Percentiles rank a stretch among this genome's conserved stretches.
phyloP scores from a whole-genome alignment of 2,113 vertebrate species.

The Nothoprocta pentlandii region DNA sequence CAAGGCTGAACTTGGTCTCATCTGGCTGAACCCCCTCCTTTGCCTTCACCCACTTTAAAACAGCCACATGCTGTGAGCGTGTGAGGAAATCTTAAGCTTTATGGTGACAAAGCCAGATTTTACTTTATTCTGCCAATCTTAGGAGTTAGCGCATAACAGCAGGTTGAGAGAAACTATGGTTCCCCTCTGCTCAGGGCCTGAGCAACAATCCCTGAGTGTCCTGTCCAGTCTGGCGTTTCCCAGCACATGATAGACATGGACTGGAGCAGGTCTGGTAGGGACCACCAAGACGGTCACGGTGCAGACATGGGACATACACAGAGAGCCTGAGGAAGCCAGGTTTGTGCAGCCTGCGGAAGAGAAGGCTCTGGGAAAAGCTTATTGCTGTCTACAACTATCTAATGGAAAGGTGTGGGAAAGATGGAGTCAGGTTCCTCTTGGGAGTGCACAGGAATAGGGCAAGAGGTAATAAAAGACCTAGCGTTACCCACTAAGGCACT shows the following conservation, averaged over 20 bases:
- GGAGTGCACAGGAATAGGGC: neutral
- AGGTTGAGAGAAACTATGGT: neutral
- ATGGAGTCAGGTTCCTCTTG: neutral
- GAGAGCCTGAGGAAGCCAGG: neutral
- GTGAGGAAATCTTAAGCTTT: neutral
- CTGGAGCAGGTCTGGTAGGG: neutral
- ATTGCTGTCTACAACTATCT: neutral
- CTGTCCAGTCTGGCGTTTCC: neutral
- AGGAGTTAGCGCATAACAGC: neutral
- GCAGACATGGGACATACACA: neutral
- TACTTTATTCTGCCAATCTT: neutral
- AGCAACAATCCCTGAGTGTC: neutral
- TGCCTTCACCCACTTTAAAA: neutral
- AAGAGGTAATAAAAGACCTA: neutral
- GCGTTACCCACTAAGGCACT: neutral
- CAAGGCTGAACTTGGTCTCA: neutral
- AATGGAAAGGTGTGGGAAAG: neutral
- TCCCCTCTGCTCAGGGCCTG: accelerated
- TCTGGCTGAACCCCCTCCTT: neutral
- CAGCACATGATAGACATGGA: neutral
- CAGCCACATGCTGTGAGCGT: neutral
- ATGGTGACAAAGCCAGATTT: neutral
- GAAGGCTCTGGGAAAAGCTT: neutral
- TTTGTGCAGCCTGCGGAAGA: neutral
- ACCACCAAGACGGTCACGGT: neutral